Conservation (phyloP, 2,888 invertebrate species). For the Palloptera scutellata region DNA sequence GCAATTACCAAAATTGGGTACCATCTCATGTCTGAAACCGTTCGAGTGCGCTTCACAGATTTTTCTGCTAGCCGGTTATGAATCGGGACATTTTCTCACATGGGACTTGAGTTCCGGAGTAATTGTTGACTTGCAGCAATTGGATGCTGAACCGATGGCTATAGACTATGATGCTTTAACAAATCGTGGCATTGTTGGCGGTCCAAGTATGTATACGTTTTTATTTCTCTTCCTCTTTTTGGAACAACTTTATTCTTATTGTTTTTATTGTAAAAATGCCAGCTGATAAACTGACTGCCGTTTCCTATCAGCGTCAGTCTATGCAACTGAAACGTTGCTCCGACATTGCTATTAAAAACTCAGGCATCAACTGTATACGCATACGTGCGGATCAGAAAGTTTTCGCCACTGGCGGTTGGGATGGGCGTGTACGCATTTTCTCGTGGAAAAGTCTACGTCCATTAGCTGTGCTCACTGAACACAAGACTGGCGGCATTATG, state of each 20-base stretch:
- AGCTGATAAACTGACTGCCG: conserved; percentile 55
- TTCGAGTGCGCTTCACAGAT: conserved; percentile 64
- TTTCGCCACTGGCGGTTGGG: conserved; percentile 79
- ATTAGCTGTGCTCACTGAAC: conserved; percentile 77
- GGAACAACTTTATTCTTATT: background rate
- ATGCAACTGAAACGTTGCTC: conserved; percentile 65
- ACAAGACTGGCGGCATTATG: conserved; percentile 73
- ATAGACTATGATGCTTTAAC: conserved; percentile 75
- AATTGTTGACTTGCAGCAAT: conserved; percentile 52
- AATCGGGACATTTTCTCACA: conserved; percentile 75
- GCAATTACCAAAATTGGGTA: conserved; percentile 65
- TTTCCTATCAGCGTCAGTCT: conserved; percentile 57
- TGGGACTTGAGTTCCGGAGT: conserved; percentile 74
- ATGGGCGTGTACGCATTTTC: conserved; percentile 77
- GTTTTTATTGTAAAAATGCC: conserved; percentile 10
- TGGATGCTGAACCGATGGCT: conserved; percentile 74
- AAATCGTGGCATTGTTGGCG: conserved; percentile 74
- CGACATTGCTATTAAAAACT: conserved; percentile 75
- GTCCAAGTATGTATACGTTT: conserved; percentile 47
- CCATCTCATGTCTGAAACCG: conserved; percentile 69
- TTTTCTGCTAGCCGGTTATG: conserved; percentile 75
- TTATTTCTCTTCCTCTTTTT: background rate
- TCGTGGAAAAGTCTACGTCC: conserved; percentile 80
- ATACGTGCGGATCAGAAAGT: conserved; percentile 77
- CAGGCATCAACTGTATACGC: conserved; percentile 75